phyloP scores from a whole-genome alignment of 1,140 invertebrate species.

The Hylaeus anthracinus region DNA sequence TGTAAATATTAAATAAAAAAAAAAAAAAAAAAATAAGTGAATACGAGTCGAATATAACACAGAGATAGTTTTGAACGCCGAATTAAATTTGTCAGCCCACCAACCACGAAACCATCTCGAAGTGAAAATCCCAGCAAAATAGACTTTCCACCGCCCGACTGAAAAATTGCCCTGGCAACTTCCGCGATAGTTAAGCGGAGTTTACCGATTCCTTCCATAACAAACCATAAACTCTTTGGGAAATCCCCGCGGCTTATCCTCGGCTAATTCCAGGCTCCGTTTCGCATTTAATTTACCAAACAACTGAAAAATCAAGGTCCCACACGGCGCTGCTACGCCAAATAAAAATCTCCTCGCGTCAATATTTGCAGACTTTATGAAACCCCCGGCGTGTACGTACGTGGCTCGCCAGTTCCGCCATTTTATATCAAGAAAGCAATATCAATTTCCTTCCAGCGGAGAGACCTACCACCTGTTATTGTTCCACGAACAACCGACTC shows the following conservation, averaged over 20 bases:
- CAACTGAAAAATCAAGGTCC: not conserved
- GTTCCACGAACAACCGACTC: constrained; percentile 10
- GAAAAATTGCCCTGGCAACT: no score
- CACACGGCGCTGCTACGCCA: not conserved
- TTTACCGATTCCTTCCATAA: not conserved
- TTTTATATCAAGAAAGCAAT: constrained; percentile 33
- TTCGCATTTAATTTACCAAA: constrained; percentile 31
- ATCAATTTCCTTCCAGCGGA: constrained; percentile 31
- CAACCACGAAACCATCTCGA: not conserved
- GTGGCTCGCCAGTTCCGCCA: not conserved
- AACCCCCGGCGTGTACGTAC: constrained; percentile 7
- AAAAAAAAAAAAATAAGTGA: no score
- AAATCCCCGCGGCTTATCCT: not conserved
- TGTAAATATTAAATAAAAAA: no score
- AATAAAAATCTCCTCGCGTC: constrained; percentile 28
- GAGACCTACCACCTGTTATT: constrained; percentile 40
- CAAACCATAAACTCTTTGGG: not conserved
- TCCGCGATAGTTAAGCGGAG: not conserved
- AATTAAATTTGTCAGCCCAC: no score
- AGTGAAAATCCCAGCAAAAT: not conserved
- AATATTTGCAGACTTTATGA: constrained; percentile 45
- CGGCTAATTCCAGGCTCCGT: not conserved
- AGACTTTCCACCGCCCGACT: no score
- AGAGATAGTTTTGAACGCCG: no score
- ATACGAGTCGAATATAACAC: no score